A percentile compares a stretch with the other conserved stretches of the same genome.
These are phyloP conservation scores for Labeo catla DNA, from an alignment of 2,113 vertebrate species.

Conservation along the genomic window DNA sequence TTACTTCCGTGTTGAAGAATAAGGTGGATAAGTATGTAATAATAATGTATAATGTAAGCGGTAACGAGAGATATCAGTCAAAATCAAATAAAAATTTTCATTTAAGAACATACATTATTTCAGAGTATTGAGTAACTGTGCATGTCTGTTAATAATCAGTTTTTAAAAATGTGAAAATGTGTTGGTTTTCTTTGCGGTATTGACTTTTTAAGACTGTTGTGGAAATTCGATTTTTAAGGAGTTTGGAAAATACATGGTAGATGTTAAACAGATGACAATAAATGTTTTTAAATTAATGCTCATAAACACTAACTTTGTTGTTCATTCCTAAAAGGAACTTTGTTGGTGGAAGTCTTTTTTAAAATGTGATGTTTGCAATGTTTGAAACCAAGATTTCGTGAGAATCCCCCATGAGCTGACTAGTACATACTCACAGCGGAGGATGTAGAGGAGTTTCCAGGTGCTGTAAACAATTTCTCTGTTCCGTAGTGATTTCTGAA, in stretches of 20 bases:
- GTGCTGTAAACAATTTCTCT: conserved; percentile 32
- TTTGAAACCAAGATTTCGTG: neutral
- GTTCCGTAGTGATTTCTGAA: neutral
- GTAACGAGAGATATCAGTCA: too few species aligned
- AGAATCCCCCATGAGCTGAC: neutral
- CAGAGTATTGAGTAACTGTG: neutral
- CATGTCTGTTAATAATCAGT: neutral
- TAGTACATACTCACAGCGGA: neutral
- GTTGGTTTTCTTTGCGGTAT: neutral
- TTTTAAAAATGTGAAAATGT: neutral
- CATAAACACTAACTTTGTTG: neutral
- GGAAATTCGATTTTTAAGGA: neutral
- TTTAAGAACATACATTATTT: neutral
- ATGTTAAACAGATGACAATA: neutral
- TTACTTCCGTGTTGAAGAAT: too few species aligned
- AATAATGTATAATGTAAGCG: too few species aligned
- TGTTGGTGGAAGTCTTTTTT: neutral
- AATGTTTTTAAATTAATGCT: neutral
- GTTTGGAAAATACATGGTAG: neutral
- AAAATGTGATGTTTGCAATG: neutral
- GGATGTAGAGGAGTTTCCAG: neutral
- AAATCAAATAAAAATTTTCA: neutral
- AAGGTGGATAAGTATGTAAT: too few species aligned
- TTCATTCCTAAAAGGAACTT: neutral
- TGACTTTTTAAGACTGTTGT: neutral